Conservation (phyloP, 2,797 vertebrate species). For the Esox masquinongy region DNA sequence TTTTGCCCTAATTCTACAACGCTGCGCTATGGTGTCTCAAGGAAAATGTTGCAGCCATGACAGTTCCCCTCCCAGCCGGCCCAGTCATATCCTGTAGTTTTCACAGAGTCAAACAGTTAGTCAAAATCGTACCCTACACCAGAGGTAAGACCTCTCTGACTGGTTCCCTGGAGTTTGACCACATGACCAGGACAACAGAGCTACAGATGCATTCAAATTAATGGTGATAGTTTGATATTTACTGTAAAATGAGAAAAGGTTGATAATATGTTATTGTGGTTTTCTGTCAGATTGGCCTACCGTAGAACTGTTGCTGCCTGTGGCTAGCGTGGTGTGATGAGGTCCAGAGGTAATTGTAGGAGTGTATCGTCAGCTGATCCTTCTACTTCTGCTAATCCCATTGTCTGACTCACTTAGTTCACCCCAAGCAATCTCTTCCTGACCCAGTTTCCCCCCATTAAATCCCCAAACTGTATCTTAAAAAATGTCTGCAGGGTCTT, state of each 20-base stretch:
- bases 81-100: too few species aligned
- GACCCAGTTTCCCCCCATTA: constrained; percentile 67
- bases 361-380: constrained; percentile 68
- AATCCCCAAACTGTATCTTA: constrained; percentile 27
- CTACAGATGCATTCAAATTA: too few species aligned
- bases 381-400: constrained; percentile 69
- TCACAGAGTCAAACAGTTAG: too few species aligned
- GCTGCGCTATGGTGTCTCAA: constrained; percentile 18
- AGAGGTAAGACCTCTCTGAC: too few species aligned
- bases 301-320: constrained; percentile 32
- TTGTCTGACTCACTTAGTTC: constrained; percentile 70
- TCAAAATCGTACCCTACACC: too few species aligned
- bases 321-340: constrained; percentile 44
- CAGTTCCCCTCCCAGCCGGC: neutral
- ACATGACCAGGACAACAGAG: too few species aligned
- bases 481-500: neutral
- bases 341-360: constrained; percentile 59
- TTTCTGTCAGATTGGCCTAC: constrained; percentile 26
- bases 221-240: neutral
- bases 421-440: constrained; percentile 68
- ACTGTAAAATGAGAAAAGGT: neutral
- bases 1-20: constrained; percentile 14
- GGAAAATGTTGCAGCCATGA: neutral
- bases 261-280: too few species aligned
- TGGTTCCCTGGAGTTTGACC: too few species aligned